Base-by-base conservation (phyloP, 2,888 invertebrate genomes). In the Beris morrisii region DNA sequence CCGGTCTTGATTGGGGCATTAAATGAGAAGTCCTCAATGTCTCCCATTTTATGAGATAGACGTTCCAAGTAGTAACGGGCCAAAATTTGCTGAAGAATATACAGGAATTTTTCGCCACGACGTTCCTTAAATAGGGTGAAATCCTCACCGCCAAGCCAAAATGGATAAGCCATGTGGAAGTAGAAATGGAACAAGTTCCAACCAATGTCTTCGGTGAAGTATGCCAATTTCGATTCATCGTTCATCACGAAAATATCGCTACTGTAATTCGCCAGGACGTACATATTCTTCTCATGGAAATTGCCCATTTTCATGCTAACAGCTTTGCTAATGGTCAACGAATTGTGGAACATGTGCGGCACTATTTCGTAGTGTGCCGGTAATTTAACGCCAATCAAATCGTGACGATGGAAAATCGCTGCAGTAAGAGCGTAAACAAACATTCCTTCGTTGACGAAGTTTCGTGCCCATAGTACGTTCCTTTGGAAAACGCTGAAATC, bases 11-110 rank as follows among this genome's bases (percentile, higher is more conserved):
- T 79, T 58, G 83, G 79, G 55, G 78, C 76, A 68, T 83, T 80
- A 74, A 83, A 83, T 31, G 85, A 82, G 67, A 88, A 82, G 7
- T 83, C 82, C 32, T 84, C 82, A 70, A 90, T 86, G 69, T 88
- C 87, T 13, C 86, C 86, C 58, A 88, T 82, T 68, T 86, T 87
- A 74, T 88, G 86, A 7, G 89, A 87, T 65, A 91, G 80, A 77
- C 91, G 87, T 76, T 91, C 90, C 81, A 90, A 82, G 75, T 91
- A 88, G 79, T 90, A 92, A 84, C 88, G 87, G 68, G 88, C 84
- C 70, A 90, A 73, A 12, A 90, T 73, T 77, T 90, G 88, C 74
- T 88, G 88, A 74, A 88, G 86, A 69, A 84, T 76, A 77, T 83
- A 87, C 77, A 88, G 85, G 79, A 84, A 87, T 67, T 81, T 78